Base-by-base conservation (phyloP, 2,888 invertebrate species). In the Drosophila nigricruria region DNA sequence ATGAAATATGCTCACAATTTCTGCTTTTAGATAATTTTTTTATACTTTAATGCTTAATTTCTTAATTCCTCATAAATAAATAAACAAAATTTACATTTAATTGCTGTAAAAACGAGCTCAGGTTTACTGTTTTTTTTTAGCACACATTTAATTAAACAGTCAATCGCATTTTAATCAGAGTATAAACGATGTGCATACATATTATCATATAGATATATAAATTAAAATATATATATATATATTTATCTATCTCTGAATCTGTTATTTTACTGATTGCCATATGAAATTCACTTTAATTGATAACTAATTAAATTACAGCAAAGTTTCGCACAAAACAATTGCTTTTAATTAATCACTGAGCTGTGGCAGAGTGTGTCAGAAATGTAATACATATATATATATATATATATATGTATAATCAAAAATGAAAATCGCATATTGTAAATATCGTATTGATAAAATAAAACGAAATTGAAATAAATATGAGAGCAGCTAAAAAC, bases 311-410 rank as follows among this genome's bases (percentile, higher is more conserved):
- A 76, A 76, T 79, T 73, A 68, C 53, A 79, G n/a, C 23, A 23
- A 52, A 52, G 16, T 40, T 30, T 47, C 30, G 47, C 10, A 34
- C 20, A 60, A 54, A 30, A 68, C 69, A 82, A 64, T 40, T n/a
- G 49, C 25, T 63, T 63, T 82, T 86, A 75, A 82, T 82, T 82
- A 82, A 73, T 64, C 75, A 52, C 63, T 52, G 53, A 53, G 57
- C 57, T 42, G 14, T 14, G 23, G 8, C 56, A 54, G 34, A 69
- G 58, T 32, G 36, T 30, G 23, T 38, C 47, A 38, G 56, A 57
- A 67, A 74, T 62, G 69, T 30, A 70, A 71, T 54, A 50, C 0
- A 40, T 32, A n/a, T n/a, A n/a, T n/a, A n/a, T n/a, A n/a, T n/a
- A n/a, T n/a, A n/a, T n/a, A n/a, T n/a, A n/a, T n/a, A 1, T 9